A percentile compares a stretch with the other conserved stretches of the same genome.
These are phyloP conservation scores for Setipinna tenuifilis DNA, from an alignment of 2,797 vertebrate species.

Conservation along the genomic window DNA sequence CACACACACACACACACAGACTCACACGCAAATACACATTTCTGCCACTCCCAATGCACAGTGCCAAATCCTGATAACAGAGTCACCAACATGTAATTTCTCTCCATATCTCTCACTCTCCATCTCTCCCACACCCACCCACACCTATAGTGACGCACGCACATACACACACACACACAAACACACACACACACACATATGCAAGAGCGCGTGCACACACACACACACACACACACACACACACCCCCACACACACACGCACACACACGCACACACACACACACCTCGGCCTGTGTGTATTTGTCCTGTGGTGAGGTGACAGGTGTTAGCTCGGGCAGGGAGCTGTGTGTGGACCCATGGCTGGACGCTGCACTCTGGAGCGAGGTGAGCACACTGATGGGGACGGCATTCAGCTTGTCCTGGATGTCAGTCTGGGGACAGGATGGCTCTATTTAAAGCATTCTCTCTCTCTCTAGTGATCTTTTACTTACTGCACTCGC, in stretches of 20 bases:
- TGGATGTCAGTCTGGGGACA: constrained; percentile 77
- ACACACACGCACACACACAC: constrained; percentile 8
- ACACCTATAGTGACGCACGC: neutral
- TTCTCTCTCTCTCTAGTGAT: neutral
- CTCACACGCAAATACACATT: neutral
- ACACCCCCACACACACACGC: no score
- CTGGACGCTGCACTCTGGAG: constrained; percentile 65
- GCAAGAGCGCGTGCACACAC: no score
- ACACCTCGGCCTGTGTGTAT: constrained; percentile 75
- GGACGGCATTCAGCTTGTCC: constrained; percentile 84
- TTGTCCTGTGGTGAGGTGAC: constrained; percentile 79
- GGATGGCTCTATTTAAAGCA: neutral
- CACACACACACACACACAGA: neutral
- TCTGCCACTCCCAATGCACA: neutral
- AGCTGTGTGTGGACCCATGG: constrained; percentile 62
- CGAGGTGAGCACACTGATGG: constrained; percentile 76
- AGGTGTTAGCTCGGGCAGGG: constrained; percentile 75
- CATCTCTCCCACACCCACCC: neutral
- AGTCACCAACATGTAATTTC: no score
- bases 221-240: no score
- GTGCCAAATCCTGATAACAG: no score
- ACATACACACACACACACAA: constrained; percentile 13
- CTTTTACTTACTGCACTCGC: neutral
- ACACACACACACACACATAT: constrained; percentile 61
- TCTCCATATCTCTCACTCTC: neutral